Conservation (phyloP, 2,797 vertebrate species). For the Atherinosoma microstoma region DNA sequence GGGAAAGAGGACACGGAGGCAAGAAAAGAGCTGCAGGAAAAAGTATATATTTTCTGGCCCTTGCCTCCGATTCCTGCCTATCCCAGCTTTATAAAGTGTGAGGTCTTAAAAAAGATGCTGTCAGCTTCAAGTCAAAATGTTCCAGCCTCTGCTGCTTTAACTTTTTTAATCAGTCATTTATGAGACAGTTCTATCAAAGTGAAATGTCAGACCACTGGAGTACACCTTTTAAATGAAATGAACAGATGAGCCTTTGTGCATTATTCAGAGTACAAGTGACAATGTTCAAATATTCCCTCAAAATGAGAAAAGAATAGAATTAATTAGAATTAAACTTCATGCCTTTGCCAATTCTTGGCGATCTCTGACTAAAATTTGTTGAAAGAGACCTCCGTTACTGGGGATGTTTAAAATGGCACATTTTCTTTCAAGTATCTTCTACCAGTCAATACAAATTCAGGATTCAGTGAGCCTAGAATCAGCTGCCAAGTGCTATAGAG, state of each 20-base stretch:
- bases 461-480: conserved; percentile 7
- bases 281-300: conserved; percentile 17
- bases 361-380: conserved; percentile 7
- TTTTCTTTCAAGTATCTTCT: conserved; percentile 5
- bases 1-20: too few species aligned
- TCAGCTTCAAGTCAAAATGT: not conserved
- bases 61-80: not conserved
- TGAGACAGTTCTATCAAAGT: conserved; percentile 9
- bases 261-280: conserved; percentile 24
- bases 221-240: conserved; percentile 3
- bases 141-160: conserved; percentile 7
- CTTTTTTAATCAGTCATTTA: not conserved
- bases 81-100: not conserved
- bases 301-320: conserved; percentile 13
- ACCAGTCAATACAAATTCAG: conserved; percentile 8
- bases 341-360: not conserved
- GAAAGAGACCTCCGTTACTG: not conserved
- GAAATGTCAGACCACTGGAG: not conserved
- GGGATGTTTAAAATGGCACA: not conserved
- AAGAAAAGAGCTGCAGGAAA: not conserved
- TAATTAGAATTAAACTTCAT: not conserved
- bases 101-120: not conserved
- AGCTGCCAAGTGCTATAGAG: conserved; percentile 12
- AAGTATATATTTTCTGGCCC: not conserved
- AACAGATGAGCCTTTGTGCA: conserved; percentile 19